A percentile compares a stretch with the other conserved stretches of the same genome.
Evolutionary conservation across 2,888 invertebrate genomes (phyloP).

Genomic region (Melinaea menophilus): DNA sequence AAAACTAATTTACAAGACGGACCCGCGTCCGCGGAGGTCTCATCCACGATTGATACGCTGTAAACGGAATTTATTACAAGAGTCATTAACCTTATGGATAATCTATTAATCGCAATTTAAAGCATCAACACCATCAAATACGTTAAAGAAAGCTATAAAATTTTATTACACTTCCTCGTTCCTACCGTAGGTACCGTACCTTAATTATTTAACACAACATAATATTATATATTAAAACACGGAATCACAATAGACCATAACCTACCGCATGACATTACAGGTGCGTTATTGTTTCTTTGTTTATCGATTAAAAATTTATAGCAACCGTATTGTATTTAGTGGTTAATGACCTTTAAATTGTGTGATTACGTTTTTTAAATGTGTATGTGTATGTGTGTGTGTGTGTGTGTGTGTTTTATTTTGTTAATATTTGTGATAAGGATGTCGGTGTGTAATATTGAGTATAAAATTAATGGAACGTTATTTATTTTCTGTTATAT

Average conservation of each 20-base stretch:
- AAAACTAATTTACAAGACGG: slow-evolving; percentile 41
- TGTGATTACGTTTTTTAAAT: slow-evolving; percentile 71
- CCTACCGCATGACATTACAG: slow-evolving; percentile 68
- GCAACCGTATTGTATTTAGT: slow-evolving; percentile 54
- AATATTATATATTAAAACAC: slow-evolving; percentile 49
- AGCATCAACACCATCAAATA: slow-evolving; percentile 71
- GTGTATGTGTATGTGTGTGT: slow-evolving; percentile 59
- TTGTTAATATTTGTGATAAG: slow-evolving; percentile 52
- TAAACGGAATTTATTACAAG: slow-evolving; percentile 70
- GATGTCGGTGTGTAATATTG: slow-evolving; percentile 25
- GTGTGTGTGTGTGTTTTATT: slow-evolving; percentile 61
- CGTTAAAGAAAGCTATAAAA: slow-evolving; percentile 66
- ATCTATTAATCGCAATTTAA: slow-evolving; percentile 73
- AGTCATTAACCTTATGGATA: slow-evolving; percentile 67
- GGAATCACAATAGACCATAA: slow-evolving; percentile 53
- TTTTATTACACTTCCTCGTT: slow-evolving; percentile 47
- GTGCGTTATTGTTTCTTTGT: slow-evolving; percentile 67
- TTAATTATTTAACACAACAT: slow-evolving; percentile 16
- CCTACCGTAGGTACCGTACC: slow-evolving; percentile 14
- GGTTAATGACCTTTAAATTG: slow-evolving; percentile 70
- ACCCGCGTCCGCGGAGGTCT: slow-evolving; percentile 38
- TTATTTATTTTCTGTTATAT: no score
- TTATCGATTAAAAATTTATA: slow-evolving; percentile 67
- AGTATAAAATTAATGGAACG: slow-evolving; percentile 11
- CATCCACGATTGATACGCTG: slow-evolving; percentile 64